Evolutionary conservation across 2,113 vertebrate species (phyloP).

Genomic region (Porphyrio hochstetteri): DNA sequence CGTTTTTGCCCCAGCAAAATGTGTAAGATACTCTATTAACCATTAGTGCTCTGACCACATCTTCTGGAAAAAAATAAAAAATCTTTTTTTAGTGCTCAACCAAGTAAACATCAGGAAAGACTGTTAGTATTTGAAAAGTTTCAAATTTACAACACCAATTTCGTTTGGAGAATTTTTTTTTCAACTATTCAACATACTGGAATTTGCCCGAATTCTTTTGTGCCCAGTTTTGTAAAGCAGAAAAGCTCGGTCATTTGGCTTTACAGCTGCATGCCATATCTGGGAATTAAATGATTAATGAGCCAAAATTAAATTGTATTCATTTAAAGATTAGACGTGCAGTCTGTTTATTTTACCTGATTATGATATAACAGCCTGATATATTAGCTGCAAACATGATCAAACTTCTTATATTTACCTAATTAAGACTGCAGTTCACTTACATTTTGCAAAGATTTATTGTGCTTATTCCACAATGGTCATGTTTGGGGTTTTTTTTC

Average conservation of each 20-base stretch:
- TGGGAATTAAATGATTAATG: constrained; percentile 9
- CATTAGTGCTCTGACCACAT: not conserved
- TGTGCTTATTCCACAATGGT: not conserved
- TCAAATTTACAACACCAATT: not conserved
- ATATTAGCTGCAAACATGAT: not conserved
- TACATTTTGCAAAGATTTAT: not conserved
- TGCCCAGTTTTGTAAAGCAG: not conserved
- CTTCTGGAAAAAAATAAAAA: not conserved
- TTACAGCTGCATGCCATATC: not conserved
- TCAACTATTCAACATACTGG: not conserved
- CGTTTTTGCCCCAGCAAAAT: not conserved
- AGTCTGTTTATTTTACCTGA: not conserved
- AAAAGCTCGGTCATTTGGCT: not conserved
- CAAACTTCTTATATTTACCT: not conserved
- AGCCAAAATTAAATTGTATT: not conserved
- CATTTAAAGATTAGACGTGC: not conserved
- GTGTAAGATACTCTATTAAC: not conserved
- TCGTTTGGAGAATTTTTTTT: not conserved
- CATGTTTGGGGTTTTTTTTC: not conserved
- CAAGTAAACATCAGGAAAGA: not conserved
- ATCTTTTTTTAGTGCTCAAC: not conserved
- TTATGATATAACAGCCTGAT: not conserved
- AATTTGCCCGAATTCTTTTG: not conserved
- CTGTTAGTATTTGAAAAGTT: not conserved
- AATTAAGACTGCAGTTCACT: not conserved